Conservation (phyloP, 1,140 invertebrate species). For the Ylistrum balloti region DNA sequence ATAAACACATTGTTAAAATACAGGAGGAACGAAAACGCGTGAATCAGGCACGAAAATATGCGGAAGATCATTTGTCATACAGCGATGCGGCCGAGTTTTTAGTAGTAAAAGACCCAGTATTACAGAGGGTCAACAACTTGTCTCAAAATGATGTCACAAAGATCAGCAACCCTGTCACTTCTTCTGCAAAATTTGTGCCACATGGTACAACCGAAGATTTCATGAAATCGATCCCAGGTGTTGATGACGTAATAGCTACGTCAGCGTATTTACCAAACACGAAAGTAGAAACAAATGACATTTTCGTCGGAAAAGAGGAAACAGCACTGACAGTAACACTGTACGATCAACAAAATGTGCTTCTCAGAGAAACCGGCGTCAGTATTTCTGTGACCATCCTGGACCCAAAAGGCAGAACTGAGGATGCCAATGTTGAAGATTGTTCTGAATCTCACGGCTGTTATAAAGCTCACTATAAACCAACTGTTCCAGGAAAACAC, state of each 20-base stretch:
- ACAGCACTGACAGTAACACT: slow-evolving; percentile 44
- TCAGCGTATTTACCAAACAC: slow-evolving; percentile 55
- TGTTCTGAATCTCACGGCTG: slow-evolving; percentile 20
- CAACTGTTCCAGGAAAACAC: slow-evolving; percentile 52
- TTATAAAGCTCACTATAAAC: slow-evolving; percentile 53
- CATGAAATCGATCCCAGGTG: slow-evolving; percentile 41
- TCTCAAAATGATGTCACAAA: slow-evolving; percentile 40
- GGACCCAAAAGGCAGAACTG: slow-evolving; percentile 46
- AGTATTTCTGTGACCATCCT: slow-evolving; percentile 54
- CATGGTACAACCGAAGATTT: slow-evolving; percentile 45
- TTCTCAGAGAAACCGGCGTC: slow-evolving; percentile 48
- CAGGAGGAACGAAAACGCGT: slow-evolving; percentile 41
- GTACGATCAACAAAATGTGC: slow-evolving; percentile 53
- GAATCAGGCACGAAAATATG: slow-evolving; percentile 57
- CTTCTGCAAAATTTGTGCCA: slow-evolving; percentile 45
- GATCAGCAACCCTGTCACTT: slow-evolving; percentile 41
- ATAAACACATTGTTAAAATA: slow-evolving; percentile 40
- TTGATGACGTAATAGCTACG: slow-evolving; percentile 55
- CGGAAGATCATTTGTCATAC: slow-evolving; percentile 54
- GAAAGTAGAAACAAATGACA: slow-evolving; percentile 51
- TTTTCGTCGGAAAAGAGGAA: slow-evolving; percentile 49
- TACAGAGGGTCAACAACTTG: slow-evolving; percentile 45
- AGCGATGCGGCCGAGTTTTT: slow-evolving; percentile 59
- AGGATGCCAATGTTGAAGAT: slow-evolving; percentile 42
- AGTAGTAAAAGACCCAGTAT: slow-evolving; percentile 52